A percentile compares a stretch with the other conserved stretches of the same genome.
These are phyloP conservation scores for Zeugodacus cucurbitae DNA, from an alignment of 1,140 invertebrate species.

Conservation along the genomic window DNA sequence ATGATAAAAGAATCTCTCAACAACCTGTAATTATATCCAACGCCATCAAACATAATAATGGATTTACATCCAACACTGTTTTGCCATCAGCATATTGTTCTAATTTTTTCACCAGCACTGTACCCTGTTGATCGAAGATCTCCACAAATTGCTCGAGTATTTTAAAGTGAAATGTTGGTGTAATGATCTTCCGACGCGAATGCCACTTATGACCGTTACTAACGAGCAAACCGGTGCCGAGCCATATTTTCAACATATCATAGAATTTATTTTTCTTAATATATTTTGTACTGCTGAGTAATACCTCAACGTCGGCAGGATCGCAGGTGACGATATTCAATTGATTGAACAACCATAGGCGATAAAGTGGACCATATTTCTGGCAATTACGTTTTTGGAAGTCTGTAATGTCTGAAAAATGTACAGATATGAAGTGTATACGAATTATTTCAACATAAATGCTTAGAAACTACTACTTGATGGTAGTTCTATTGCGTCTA, in stretches of 20 bases:
- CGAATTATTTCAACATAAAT: too few relatives aligned
- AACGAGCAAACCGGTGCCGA: slow-evolving; percentile 65
- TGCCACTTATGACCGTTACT: slow-evolving; percentile 63
- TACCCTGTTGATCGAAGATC: slow-evolving; percentile 76
- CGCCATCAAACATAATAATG: slow-evolving; percentile 54
- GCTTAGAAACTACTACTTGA: too few relatives aligned
- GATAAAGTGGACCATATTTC: slow-evolving; percentile 42
- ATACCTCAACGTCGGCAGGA: slow-evolving; percentile 51
- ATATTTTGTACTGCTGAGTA: slow-evolving; percentile 54
- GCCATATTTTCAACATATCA: slow-evolving; percentile 64
- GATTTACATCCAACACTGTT: slow-evolving; percentile 52
- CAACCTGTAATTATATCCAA: slow-evolving; percentile 57
- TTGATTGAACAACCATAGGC: slow-evolving; percentile 68
- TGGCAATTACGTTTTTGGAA: neutral
- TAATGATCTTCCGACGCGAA: slow-evolving; percentile 68
- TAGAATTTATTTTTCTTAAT: slow-evolving; percentile 62
- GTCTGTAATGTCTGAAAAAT: neutral
- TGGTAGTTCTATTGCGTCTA: too few relatives aligned
- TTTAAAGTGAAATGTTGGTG: slow-evolving; percentile 87
- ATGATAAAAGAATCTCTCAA: neutral
- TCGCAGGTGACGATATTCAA: slow-evolving; percentile 64
- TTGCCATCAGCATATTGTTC: slow-evolving; percentile 64
- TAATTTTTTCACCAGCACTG: slow-evolving; percentile 71
- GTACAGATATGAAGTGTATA: too few relatives aligned
- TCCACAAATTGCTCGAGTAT: slow-evolving; percentile 82